Evolutionary conservation across 2,888 invertebrate species (phyloP), one percentile per base, ranked within the genome.

Genomic region (Phania funesta): DNA sequence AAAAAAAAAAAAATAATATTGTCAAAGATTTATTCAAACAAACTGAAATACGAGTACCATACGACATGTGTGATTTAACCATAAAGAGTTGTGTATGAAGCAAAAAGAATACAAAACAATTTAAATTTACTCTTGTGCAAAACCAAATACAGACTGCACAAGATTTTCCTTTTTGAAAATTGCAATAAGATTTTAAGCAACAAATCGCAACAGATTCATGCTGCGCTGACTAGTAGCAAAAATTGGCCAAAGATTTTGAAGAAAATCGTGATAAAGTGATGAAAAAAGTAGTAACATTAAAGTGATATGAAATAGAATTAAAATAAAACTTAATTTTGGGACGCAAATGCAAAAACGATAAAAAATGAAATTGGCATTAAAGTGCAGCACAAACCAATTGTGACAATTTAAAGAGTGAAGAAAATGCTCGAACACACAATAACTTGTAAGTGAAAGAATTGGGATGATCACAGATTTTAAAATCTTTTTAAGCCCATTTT

Each of bases 181-280:
- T 73, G 52, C 67, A 67, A 22, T 13, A 29, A 46, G 1, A 54
- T 32, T 16, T 54, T 20, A 32, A 2, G n/a, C 67, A 67, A 52
- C 9, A 64, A 70, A 58, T 58, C 35, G 75, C 58, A 52, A 58
- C 35, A 41, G 52, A 56, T 56, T 68, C 68, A 62, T 67, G 81
- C 81, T 81, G 81, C 68, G 81, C 70, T 71, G 60, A 71, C 65
- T 75, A 18, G 64, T 68, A 68, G 67, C 80, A 11, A 58, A 70
- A 65, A 71, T 50, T 65, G 70, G 41, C 18, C 50, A 24, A 70
- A 38, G 54, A 73, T 52, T 41, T 46, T 46, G 29, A 64, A 70
- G 22, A 62, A 22, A 52, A 74, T 68, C 79, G 62, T 60, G 73
- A 67, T 54, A 54, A 65, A 41, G 70, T 56, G 38, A 48, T 29